Conservation (phyloP, 1,140 invertebrate species). For the Eupristina koningsbergeri region DNA sequence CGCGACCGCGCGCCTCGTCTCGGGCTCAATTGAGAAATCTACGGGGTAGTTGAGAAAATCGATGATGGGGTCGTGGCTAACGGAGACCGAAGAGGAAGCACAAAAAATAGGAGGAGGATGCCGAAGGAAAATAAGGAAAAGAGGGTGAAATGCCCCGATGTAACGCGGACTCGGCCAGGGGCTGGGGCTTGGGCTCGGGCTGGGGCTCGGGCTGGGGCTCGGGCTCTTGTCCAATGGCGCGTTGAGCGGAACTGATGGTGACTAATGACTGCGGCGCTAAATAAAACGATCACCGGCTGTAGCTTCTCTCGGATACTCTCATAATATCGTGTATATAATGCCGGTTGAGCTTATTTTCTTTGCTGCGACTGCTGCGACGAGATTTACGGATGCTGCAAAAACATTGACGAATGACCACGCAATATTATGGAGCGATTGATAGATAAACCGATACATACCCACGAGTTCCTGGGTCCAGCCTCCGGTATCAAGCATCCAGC, state of each 20-base stretch:
- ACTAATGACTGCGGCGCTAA: slow-evolving; percentile 56
- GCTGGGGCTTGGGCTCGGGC: too few relatives aligned
- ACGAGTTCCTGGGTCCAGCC: neutral
- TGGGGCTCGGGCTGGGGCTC: too few relatives aligned
- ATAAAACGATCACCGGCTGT: slow-evolving; percentile 50
- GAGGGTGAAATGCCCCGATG: neutral
- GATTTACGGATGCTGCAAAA: slow-evolving; percentile 43
- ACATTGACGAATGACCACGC: slow-evolving; percentile 59
- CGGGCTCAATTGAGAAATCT: slow-evolving; percentile 43
- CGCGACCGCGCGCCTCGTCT: neutral
- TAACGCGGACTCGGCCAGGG: too few relatives aligned
- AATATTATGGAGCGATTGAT: slow-evolving; percentile 68
- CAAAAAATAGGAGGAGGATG: neutral
- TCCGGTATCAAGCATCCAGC: neutral
- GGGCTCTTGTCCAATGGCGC: slow-evolving; percentile 10
- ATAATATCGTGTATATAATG: neutral
- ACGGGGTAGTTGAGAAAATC: slow-evolving; percentile 41
- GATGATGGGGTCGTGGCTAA: slow-evolving; percentile 31
- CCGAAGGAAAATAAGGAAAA: neutral
- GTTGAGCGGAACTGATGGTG: slow-evolving; percentile 40
- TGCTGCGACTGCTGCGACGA: neutral
- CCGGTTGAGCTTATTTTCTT: slow-evolving; percentile 25
- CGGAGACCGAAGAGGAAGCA: neutral
- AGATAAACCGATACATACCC: slow-evolving; percentile 57
- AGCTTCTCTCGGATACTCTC: slow-evolving; percentile 1